Conservation (phyloP, 2,797 vertebrate species). For the Ibycter americanus region DNA sequence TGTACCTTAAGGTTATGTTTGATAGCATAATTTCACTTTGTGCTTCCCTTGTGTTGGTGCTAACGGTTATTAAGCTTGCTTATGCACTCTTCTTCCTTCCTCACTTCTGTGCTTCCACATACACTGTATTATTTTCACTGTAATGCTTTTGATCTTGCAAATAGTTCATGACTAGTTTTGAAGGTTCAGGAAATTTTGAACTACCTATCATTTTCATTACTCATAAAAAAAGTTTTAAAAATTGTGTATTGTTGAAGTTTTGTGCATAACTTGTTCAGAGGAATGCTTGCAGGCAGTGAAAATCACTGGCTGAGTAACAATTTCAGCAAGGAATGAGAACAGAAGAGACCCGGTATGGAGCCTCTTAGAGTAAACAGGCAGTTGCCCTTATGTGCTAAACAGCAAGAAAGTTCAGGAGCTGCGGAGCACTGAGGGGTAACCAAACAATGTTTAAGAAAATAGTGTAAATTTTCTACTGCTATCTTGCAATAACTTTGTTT, state of each 20-base stretch:
- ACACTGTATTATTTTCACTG: fast-evolving
- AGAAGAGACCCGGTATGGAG: background rate
- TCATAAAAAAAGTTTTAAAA: fast-evolving
- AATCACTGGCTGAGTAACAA: background rate
- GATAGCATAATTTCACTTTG: background rate
- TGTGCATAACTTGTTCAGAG: fast-evolving
- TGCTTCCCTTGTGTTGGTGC: background rate
- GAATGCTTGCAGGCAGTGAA: background rate
- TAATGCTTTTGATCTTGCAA: fast-evolving
- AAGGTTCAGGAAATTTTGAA: background rate
- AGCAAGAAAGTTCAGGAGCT: background rate
- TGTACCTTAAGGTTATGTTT: background rate
- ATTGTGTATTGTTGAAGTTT: background rate
- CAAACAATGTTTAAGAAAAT: fast-evolving
- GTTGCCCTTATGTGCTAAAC: background rate
- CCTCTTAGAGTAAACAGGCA: fast-evolving
- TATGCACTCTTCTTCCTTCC: background rate
- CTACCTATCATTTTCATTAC: background rate
- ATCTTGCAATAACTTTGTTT: background rate
- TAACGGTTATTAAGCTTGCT: background rate
- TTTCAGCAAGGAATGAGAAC: background rate
- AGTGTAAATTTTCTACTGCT: background rate
- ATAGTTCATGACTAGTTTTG: fast-evolving
- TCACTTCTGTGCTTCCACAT: fast-evolving
- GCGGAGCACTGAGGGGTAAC: background rate